Conservation (phyloP, 2,113 vertebrate species). For the Clinocottus analis region DNA sequence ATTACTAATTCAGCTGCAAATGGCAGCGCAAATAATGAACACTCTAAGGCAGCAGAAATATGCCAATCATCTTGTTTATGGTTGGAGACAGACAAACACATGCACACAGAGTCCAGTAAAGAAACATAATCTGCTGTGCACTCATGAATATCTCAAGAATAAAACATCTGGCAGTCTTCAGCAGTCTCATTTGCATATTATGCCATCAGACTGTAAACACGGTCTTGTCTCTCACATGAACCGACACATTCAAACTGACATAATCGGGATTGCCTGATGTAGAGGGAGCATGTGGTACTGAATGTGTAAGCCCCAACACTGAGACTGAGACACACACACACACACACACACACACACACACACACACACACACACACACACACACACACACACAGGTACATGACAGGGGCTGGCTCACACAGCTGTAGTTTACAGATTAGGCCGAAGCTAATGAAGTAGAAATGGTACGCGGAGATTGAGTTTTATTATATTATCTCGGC, state of each 20-base stretch:
- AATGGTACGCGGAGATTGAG: conserved; percentile 10
- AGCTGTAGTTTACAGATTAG: conserved; percentile 60
- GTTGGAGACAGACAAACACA: background rate
- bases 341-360: background rate
- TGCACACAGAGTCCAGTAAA: background rate
- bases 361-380: background rate
- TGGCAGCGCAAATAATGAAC: background rate
- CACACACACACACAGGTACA: conserved; percentile 13
- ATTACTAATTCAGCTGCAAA: background rate
- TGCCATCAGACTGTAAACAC: conserved; percentile 15
- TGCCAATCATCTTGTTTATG: conserved; percentile 10
- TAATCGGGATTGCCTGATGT: conserved; percentile 7
- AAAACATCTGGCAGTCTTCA: conserved; percentile 21
- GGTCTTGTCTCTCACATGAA: background rate
- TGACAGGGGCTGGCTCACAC: conserved; percentile 37
- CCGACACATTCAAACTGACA: background rate
- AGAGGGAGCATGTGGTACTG: background rate
- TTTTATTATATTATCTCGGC: conserved; percentile 40
- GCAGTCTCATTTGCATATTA: conserved; percentile 45
- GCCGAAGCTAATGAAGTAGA: conserved; percentile 42
- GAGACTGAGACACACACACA: background rate
- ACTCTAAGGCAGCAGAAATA: conserved; percentile 5
- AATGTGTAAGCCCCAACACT: background rate
- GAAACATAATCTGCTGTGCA: conserved; percentile 14
- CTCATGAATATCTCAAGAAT: conserved; percentile 47